phyloP scores from a whole-genome alignment of 2,797 vertebrate genomes.

The Leucoraja ocellata region DNA sequence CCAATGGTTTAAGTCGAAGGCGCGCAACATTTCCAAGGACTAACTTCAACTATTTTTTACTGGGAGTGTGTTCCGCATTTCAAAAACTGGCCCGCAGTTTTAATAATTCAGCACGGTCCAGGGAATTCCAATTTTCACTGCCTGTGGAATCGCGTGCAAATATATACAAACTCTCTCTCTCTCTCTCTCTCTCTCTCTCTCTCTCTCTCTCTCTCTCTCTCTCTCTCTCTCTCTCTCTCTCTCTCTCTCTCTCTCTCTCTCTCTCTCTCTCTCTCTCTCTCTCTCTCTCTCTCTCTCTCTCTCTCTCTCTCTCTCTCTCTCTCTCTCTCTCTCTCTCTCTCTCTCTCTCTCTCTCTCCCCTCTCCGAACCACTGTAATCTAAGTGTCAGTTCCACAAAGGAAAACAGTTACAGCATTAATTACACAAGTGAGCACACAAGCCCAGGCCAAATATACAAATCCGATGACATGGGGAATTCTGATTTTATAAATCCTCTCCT shows the following conservation, averaged over 20 bases:
- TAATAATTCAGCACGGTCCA: background rate
- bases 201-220: too few relatives aligned
- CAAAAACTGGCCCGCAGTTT: background rate
- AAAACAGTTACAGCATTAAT: background rate
- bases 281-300: too few relatives aligned
- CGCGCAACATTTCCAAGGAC: background rate
- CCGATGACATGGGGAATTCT: background rate
- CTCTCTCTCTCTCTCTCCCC: background rate
- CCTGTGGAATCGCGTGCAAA: background rate
- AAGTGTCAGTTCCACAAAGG: background rate
- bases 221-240: too few relatives aligned
- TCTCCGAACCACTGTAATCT: background rate
- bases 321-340: too few relatives aligned
- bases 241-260: background rate
- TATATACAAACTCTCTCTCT: background rate
- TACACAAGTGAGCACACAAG: background rate
- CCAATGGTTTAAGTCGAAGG: background rate
- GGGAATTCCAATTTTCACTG: background rate
- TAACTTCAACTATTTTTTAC: background rate
- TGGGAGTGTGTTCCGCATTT: background rate
- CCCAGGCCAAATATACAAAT: background rate
- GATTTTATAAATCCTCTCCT: background rate
- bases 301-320: too few relatives aligned
- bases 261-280: background rate
- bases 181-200: too few relatives aligned